A percentile compares a stretch with the other conserved stretches of the same genome.
Conservation (phyloP, 2,888 invertebrate species). For the Ochropleura leucogaster region DNA sequence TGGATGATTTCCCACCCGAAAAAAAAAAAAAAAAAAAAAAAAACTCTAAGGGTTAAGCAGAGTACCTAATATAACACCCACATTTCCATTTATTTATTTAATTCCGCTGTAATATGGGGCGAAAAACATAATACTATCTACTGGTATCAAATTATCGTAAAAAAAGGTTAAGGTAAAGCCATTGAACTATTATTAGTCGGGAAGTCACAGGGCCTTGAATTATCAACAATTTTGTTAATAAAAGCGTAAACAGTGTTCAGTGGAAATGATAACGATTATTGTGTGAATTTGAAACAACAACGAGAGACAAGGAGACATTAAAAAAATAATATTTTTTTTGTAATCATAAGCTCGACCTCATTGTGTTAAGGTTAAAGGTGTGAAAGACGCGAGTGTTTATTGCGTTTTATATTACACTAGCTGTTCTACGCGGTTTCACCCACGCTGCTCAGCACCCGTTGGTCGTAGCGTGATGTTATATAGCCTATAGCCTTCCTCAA, state of each 20-base stretch:
- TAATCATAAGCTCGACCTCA: conserved; percentile 59
- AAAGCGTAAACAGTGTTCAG: conserved; percentile 52
- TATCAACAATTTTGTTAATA: conserved; percentile 52
- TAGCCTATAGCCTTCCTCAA: too few species aligned
- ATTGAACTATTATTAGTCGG: conserved; percentile 20
- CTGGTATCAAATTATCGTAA: background rate
- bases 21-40: too few species aligned
- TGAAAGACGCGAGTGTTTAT: conserved; percentile 46
- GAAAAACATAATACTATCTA: too few species aligned
- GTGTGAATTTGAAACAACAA: conserved; percentile 56
- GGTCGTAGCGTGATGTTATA: too few species aligned
- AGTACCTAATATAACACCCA: too few species aligned
- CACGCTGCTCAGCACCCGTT: too few species aligned
- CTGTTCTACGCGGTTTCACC: too few species aligned
- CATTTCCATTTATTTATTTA: too few species aligned
- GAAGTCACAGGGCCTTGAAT: conserved; percentile 49
- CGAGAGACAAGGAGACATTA: conserved; percentile 42
- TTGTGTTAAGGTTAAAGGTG: conserved; percentile 59
- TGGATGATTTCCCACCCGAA: too few species aligned
- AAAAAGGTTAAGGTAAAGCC: conserved; percentile 37
- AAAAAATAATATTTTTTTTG: conserved; percentile 34
- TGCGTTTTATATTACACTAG: conserved; percentile 47
- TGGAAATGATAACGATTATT: conserved; percentile 55
- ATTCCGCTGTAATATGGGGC: too few species aligned
- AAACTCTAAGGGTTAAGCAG: too few species aligned